Percentiles rank a stretch among this genome's conserved stretches.
Conservation (phyloP, 2,113 vertebrate species). For the Balaeniceps rex region DNA sequence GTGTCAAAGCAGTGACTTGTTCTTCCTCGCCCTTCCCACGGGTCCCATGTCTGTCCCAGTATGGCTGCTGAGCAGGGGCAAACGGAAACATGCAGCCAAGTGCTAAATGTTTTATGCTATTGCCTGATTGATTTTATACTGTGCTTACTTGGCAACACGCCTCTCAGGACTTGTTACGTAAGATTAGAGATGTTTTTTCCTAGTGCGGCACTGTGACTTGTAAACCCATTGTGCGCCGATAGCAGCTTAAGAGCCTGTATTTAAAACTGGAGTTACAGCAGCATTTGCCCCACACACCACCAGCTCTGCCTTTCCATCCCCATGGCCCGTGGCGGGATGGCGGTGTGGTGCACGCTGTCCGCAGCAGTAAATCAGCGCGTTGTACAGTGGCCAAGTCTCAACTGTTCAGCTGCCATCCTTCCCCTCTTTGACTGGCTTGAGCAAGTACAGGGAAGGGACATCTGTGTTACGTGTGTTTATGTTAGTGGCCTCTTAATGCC, state of each 20-base stretch:
- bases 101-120: background rate
- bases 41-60: background rate
- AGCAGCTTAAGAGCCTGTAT: background rate
- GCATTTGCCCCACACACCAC: accelerated
- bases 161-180: background rate
- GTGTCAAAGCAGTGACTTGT: background rate
- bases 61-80: background rate
- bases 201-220: background rate
- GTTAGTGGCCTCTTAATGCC: background rate
- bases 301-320: background rate
- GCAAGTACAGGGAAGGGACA: background rate
- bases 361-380: accelerated
- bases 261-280: background rate
- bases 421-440: background rate
- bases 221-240: accelerated
- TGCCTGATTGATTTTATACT: background rate
- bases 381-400: background rate
- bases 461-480: background rate
- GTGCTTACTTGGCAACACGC: background rate
- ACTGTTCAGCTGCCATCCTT: background rate
- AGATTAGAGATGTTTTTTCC: background rate
- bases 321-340: accelerated
- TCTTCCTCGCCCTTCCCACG: background rate
- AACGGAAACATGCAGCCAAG: background rate
- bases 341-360: background rate